Evolutionary conservation across 2,113 vertebrate species (phyloP).

Genomic region (Arvicanthis niloticus): DNA sequence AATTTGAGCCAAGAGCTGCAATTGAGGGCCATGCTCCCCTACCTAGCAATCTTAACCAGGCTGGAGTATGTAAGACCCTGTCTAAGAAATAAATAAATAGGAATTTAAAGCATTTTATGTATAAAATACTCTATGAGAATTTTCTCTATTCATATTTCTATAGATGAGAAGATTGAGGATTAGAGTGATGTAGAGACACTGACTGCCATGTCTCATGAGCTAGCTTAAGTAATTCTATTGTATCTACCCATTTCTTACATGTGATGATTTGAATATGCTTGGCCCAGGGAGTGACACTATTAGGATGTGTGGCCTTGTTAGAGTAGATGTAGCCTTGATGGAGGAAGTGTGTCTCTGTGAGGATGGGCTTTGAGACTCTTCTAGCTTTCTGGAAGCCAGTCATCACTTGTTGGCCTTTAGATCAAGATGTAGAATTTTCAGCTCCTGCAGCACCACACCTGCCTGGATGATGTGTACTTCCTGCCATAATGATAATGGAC

Average conservation of each 20-base stretch:
- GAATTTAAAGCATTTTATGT: background rate
- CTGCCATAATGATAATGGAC: too few relatives aligned
- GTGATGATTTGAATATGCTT: too few relatives aligned
- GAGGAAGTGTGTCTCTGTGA: too few relatives aligned
- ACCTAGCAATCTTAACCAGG: background rate
- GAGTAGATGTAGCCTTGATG: too few relatives aligned
- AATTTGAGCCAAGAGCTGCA: background rate
- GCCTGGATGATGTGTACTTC: too few relatives aligned
- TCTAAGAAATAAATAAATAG: background rate
- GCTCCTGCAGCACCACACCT: too few relatives aligned
- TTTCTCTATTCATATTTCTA: background rate
- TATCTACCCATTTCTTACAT: background rate
- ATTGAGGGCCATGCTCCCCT: background rate
- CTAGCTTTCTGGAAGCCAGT: too few relatives aligned
- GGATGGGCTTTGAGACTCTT: too few relatives aligned
- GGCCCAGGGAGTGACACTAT: too few relatives aligned
- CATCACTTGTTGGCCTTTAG: too few relatives aligned
- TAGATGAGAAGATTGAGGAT: background rate
- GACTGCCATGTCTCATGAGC: background rate
- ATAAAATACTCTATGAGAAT: background rate
- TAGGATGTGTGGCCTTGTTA: too few relatives aligned
- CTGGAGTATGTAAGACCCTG: background rate
- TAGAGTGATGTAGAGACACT: background rate
- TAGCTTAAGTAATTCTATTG: background rate
- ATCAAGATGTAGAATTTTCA: too few relatives aligned